Evolutionary conservation across 2,113 vertebrate species (phyloP).

Genomic region (Neogobius melanostomus): DNA sequence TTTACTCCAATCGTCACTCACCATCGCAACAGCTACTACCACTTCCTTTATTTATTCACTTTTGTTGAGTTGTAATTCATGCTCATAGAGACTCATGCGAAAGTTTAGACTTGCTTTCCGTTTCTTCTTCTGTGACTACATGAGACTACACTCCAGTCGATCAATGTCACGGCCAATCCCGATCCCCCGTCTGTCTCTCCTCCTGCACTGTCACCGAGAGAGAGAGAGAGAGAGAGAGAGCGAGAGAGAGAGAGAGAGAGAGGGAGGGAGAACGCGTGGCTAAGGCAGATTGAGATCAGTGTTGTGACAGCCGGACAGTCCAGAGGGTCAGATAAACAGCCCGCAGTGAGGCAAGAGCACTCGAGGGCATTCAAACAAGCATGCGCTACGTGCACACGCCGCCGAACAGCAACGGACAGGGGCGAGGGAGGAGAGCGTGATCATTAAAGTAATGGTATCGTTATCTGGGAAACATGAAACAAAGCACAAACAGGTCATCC

Average conservation of each 20-base stretch:
- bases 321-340: slow-evolving; percentile 74
- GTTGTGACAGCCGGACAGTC: slow-evolving; percentile 78
- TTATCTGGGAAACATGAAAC: background rate
- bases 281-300: slow-evolving; percentile 72
- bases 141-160: slow-evolving; percentile 53
- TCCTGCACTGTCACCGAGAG: background rate
- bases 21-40: too few species aligned
- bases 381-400: slow-evolving; percentile 54
- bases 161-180: slow-evolving; percentile 61
- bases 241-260: background rate
- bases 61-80: background rate
- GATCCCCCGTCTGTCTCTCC: slow-evolving; percentile 33
- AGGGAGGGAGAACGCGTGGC: slow-evolving; percentile 33
- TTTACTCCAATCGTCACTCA: too few species aligned
- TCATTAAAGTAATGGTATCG: background rate
- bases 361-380: slow-evolving; percentile 71
- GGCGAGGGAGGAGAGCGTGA: background rate
- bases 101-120: slow-evolving; percentile 27
- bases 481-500: background rate
- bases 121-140: slow-evolving; percentile 32
- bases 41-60: background rate
- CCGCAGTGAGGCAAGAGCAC: slow-evolving; percentile 39
- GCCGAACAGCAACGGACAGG: background rate
- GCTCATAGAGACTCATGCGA: background rate
- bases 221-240: background rate